Evolutionary conservation across 2,888 invertebrate species (phyloP).

Genomic region (Masnerella sp.): DNA sequence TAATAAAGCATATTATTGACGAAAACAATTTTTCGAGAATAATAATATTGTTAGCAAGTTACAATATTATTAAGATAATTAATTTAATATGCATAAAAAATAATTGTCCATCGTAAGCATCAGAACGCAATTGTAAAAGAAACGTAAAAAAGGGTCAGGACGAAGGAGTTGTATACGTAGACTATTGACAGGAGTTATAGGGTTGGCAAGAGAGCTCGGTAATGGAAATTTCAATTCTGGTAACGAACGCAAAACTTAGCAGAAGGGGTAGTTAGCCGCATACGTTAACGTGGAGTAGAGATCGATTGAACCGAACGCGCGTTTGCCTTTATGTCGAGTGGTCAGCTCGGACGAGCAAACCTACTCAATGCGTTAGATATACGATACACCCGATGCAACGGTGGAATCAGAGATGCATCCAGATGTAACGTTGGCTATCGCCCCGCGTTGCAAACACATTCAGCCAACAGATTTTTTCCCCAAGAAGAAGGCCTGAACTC

Average conservation of each 20-base stretch:
- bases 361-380: conserved; percentile 62
- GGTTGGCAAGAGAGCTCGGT: conserved; percentile 36
- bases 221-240: conserved; percentile 61
- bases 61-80: too few relatives aligned
- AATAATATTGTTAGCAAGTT: too few relatives aligned
- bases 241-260: conserved; percentile 61
- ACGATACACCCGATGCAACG: conserved; percentile 53
- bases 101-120: too few relatives aligned
- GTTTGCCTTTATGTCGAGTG: conserved; percentile 67
- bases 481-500: conserved; percentile 47
- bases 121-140: too few relatives aligned
- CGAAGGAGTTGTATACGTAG: too few relatives aligned
- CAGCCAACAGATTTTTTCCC: conserved; percentile 34
- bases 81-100: too few relatives aligned
- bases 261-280: conserved; percentile 61
- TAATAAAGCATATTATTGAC: too few relatives aligned
- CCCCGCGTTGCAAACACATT: conserved; percentile 35
- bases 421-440: conserved; percentile 46
- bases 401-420: conserved; percentile 55
- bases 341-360: conserved; percentile 58
- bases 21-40: too few relatives aligned
- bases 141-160: conserved; percentile 43
- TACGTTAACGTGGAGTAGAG: conserved; percentile 59
- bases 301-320: conserved; percentile 61
- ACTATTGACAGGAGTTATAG: conserved; percentile 46